Evolutionary conservation across 2,797 vertebrate genomes (phyloP).

Genomic region (Chlorospingus flavigularis): DNA sequence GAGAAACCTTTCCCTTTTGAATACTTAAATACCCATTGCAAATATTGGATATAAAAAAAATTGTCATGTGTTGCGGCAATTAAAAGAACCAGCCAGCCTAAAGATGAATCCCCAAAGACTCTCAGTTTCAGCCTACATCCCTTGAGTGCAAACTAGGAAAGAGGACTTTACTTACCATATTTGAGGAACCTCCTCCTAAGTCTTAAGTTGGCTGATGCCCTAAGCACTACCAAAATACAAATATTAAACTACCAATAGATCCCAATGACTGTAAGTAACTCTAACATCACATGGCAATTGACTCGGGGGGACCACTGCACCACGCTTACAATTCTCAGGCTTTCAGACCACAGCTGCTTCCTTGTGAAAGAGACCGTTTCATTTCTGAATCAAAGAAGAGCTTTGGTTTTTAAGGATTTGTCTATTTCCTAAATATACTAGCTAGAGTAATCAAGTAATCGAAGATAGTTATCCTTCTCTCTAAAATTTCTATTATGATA

Average conservation of each 20-base stretch:
- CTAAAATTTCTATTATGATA: background rate
- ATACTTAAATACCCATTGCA: background rate
- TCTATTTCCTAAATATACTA: background rate
- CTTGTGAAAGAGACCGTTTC: background rate
- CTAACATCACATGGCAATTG: background rate
- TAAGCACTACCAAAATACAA: background rate
- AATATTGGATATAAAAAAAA: background rate
- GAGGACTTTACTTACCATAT: background rate
- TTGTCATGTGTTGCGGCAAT: background rate
- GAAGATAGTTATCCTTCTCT: background rate
- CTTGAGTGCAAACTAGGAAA: background rate
- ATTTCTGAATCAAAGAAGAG: background rate
- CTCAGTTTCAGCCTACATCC: background rate
- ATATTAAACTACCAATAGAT: background rate
- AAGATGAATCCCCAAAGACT: background rate
- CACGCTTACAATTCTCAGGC: background rate
- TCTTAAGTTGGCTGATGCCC: background rate
- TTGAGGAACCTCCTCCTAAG: background rate
- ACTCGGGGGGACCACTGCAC: rapidly evolving
- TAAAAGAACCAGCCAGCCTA: background rate
- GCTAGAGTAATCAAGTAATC: background rate
- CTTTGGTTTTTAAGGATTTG: background rate
- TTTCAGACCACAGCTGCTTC: background rate
- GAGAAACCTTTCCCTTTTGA: background rate
- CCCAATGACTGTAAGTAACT: background rate